Evolutionary conservation across 2,797 vertebrate species (phyloP), one percentile per base, ranked within the genome.

Genomic region (Rhynchotus rufescens): DNA sequence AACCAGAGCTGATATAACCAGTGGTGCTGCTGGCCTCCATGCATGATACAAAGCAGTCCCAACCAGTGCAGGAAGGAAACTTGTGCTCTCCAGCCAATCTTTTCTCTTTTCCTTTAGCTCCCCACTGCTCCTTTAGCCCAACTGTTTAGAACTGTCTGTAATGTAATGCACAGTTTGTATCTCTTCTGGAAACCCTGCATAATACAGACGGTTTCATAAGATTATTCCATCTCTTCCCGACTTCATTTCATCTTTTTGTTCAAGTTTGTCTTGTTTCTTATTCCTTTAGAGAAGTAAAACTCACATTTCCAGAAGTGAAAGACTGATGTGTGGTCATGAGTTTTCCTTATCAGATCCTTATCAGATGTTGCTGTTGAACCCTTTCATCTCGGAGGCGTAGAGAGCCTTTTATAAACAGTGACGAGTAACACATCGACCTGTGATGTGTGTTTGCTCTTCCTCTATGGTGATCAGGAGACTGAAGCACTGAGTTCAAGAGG

Each of bases 241-340:
- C 52, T 40, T 73, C 1, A 1, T 74, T 88, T 82, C 20, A 26
- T 4, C 15, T 88, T 80, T 77, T 88, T 17, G 23, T 23, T 76
- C 7, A 40, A 80, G 52, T 85, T 75, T 85, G 36, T 87, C 34
- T 94, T 10, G 11, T 59, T 92, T 92, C 91, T 86, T 1, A 0
- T 88, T 94, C 75, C 51, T 67, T 32, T 68, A 47, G 34, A 69
- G 93, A 95, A 96, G 75, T 91, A 88, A 95, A 95, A 96, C 84
- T 88, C 5, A 0, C 8, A 45, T 94, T 96, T 94, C 69, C 60
- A 89, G 92, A 95, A 95, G 45, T 1, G 1, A 87, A 89, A 89
- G 51, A 60, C 67, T 64, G 14, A 12, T 30, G n/a, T 4, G 1
- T 76, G 60, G 71, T 93, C 92, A 96, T 52, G 82, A 80, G 91